A percentile compares a stretch with the other conserved stretches of the same genome.
Evolutionary conservation across 2,113 vertebrate genomes (phyloP).

Genomic region (Alethe diademata): DNA sequence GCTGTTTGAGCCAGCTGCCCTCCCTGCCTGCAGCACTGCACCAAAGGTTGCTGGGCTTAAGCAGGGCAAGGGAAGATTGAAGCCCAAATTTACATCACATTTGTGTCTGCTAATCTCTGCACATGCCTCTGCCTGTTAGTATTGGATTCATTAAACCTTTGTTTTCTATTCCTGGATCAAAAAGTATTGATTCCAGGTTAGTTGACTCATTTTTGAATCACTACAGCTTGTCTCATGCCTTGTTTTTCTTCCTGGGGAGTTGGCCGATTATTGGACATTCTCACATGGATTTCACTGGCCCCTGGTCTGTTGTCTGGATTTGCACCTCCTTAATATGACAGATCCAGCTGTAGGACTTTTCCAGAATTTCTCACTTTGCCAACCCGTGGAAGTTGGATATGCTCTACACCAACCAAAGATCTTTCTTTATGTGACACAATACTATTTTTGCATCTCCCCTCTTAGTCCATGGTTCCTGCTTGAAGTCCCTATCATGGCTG

Average conservation of each 20-base stretch:
- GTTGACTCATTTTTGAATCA: not conserved
- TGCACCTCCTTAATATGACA: not conserved
- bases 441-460: not conserved
- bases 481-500: not conserved
- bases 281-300: not conserved
- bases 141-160: not conserved
- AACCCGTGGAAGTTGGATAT: not conserved
- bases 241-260: not conserved
- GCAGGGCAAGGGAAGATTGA: not conserved
- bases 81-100: not conserved
- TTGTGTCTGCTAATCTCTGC: not conserved
- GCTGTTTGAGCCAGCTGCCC: not conserved
- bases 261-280: not conserved
- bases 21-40: not conserved
- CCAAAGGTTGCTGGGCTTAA: not conserved
- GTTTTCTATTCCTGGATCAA: not conserved
- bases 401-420: not conserved
- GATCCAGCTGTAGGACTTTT: not conserved
- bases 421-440: not conserved
- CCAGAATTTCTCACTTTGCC: not conserved
- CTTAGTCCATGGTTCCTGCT: not conserved
- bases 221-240: not conserved
- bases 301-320: not conserved
- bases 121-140: not conserved
- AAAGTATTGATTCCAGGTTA: not conserved